A percentile compares a stretch with the other conserved stretches of the same genome.
phyloP scores from a whole-genome alignment of 2,113 vertebrate genomes.

The Catharus minimus region DNA sequence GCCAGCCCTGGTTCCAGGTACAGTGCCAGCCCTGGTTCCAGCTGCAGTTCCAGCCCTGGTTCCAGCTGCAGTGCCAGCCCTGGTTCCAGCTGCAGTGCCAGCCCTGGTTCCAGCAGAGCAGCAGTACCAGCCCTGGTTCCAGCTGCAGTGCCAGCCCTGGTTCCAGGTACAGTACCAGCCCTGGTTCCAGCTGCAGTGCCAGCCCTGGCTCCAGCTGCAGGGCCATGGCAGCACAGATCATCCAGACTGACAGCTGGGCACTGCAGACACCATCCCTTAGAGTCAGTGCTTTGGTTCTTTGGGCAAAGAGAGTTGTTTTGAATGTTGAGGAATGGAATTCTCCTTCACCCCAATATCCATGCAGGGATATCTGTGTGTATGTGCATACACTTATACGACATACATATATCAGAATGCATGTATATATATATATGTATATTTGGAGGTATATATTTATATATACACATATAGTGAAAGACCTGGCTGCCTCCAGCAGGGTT shows the following conservation, averaged over 20 bases:
- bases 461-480: rapidly evolving
- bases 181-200: not conserved
- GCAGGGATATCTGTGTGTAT: rapidly evolving
- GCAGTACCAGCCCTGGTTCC: not conserved
- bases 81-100: not conserved
- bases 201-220: not conserved
- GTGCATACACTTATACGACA: not conserved
- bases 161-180: not conserved
- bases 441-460: rapidly evolving
- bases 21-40: not conserved
- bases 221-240: rapidly evolving
- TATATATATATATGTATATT: not conserved
- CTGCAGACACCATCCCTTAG: not conserved
- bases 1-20: not conserved
- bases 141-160: not conserved
- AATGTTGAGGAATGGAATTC: rapidly evolving
- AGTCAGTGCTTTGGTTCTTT: not conserved
- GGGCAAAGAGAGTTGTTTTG: not conserved
- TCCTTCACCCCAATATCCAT: rapidly evolving
- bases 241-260: not conserved
- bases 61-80: not conserved
- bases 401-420: too few relatives aligned
- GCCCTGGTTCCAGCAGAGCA: too few relatives aligned
- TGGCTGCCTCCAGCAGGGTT: not conserved
- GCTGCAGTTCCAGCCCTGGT: not conserved